Conservation (phyloP, 2,888 invertebrate species). For the Rhodophaea formosa region DNA sequence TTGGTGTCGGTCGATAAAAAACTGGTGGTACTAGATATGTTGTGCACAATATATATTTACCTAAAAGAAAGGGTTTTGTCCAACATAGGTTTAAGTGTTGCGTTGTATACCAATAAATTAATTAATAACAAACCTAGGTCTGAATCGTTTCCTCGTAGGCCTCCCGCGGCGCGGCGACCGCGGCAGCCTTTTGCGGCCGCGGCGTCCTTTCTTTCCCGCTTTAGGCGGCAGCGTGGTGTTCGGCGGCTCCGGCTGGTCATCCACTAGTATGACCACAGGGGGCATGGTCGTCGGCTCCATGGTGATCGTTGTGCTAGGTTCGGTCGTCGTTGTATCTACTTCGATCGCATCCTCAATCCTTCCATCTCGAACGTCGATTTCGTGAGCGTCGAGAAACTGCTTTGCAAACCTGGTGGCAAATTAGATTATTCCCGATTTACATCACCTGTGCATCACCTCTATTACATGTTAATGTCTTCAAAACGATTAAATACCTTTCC, state of each 20-base stretch:
- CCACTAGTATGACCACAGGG: constrained; percentile 70
- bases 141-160: constrained; percentile 74
- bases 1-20: too few species aligned
- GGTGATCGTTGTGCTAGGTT: constrained; percentile 50
- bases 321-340: constrained; percentile 59
- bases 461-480: too few species aligned
- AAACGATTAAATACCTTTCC: constrained; percentile 61
- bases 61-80: too few species aligned
- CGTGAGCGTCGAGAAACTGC: constrained; percentile 85
- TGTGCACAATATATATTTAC: too few species aligned
- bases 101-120: too few species aligned
- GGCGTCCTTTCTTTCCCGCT: constrained; percentile 56
- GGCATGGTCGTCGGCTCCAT: constrained; percentile 55
- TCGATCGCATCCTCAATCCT: constrained; percentile 61
- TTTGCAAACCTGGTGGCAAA: constrained; percentile 81
- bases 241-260: constrained; percentile 67
- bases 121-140: constrained; percentile 57
- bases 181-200: constrained; percentile 63
- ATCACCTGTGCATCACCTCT: neutral
- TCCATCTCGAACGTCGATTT: constrained; percentile 74
- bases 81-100: too few species aligned
- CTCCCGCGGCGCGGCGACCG: constrained; percentile 69
- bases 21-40: too few species aligned
- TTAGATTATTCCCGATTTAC: neutral
- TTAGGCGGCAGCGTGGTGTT: constrained; percentile 57